Evolutionary conservation across 1,140 invertebrate genomes (phyloP), one percentile per base, ranked within the genome.

Genomic region (Augochlora pura): DNA sequence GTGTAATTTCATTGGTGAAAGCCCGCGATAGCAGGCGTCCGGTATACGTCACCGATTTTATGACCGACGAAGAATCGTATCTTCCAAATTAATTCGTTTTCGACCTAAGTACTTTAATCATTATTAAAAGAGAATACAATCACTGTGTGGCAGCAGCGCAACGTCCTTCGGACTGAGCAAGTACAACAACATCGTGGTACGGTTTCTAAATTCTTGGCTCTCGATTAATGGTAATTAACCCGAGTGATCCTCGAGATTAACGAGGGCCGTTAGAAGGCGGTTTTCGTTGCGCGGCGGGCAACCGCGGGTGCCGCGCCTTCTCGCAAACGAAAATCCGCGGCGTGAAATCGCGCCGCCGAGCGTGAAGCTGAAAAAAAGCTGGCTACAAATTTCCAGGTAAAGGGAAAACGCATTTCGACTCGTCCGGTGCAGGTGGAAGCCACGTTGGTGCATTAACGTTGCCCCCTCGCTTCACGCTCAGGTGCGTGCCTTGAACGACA

Each of bases 391-490:
- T 79, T 80, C 54, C 59, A 49, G 18, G 42, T 12, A 64, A 54
- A 66, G 66, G 49, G 69, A 82, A 79, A 78, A 39, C 57, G 54
- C 67, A 77, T 79, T 81, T 82, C 65, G 73, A 70, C 39, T 81
- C 72, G 75, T 66, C 72, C 27, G 66, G 60, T 66, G 74, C 80
- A 87, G 80, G 74, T 87, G 86, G 86, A 87, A 87, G 86, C 78
- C 86, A 84, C 42, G 81, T 76, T 62, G 73, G 70, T 87, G 83
- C 86, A 87, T 87, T 84, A 87, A 83, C 70, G 80, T 66, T 81
- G 73, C 62, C 77, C 82, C 80, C 83, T 87, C 78, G 72, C 82
- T 87, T 87, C 85, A 87, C 86, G 86, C 86, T 87, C 80, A 87
- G 85, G 85, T 87, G 86, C 86, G 84, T 87, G 73, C 71, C 80